A percentile compares a stretch with the other conserved stretches of the same genome.
phyloP scores from a whole-genome alignment of 2,888 invertebrate species.

The Scaptomyza reducta region DNA sequence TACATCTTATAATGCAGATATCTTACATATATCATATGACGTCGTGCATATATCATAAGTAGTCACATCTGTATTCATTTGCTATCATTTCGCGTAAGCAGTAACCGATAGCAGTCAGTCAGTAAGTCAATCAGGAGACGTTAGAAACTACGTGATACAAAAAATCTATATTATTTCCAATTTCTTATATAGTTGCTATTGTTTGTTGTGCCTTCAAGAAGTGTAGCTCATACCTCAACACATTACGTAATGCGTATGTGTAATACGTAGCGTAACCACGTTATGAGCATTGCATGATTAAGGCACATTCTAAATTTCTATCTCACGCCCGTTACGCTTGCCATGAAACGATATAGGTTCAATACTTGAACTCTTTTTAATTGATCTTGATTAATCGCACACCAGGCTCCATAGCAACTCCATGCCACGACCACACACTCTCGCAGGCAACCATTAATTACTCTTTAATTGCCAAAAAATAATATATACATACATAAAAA shows the following conservation, averaged over 20 bases:
- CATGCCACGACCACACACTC: conserved; percentile 40
- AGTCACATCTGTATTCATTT: too few relatives aligned
- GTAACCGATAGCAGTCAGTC: not conserved
- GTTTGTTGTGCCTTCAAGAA: not conserved
- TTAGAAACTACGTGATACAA: not conserved
- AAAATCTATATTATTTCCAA: not conserved
- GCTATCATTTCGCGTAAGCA: too few relatives aligned
- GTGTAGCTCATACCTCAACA: not conserved
- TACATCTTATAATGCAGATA: too few relatives aligned
- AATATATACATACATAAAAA: conserved; percentile 31
- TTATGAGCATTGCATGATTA: conserved; percentile 45
- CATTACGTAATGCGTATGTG: conserved; percentile 23
- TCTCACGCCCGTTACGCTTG: conserved; percentile 53
- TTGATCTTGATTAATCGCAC: conserved; percentile 78
- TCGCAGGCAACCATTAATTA: conserved; percentile 63
- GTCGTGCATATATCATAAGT: too few relatives aligned
- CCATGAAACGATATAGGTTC: conserved; percentile 65
- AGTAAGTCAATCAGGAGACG: too few relatives aligned
- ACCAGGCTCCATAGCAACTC: conserved; percentile 56
- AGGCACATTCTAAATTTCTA: conserved; percentile 58
- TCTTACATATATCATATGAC: too few relatives aligned
- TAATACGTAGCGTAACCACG: conserved; percentile 13
- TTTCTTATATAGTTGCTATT: not conserved
- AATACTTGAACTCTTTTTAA: conserved; percentile 77
- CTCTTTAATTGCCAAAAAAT: conserved; percentile 69